phyloP scores from a whole-genome alignment of 2,888 invertebrate species.

The Athetis lepigone region DNA sequence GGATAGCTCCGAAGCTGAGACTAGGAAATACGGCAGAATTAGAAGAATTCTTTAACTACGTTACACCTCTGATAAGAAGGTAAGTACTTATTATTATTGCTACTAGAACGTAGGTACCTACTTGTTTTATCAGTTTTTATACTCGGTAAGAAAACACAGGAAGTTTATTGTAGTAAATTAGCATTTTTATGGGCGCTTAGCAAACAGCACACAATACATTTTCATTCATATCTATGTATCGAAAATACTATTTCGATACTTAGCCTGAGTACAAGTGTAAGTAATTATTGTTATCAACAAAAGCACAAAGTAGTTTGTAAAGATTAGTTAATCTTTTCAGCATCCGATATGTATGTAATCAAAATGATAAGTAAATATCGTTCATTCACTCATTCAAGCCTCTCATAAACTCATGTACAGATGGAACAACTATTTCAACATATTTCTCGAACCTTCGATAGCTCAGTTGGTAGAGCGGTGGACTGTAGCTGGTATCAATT shows the following conservation, averaged over 20 bases:
- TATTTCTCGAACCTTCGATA: conserved; percentile 81
- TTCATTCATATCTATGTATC: too few relatives aligned
- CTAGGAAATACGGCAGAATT: conserved; percentile 62
- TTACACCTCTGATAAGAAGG: conserved; percentile 59
- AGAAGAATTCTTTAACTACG: conserved; percentile 63
- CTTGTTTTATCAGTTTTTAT: too few relatives aligned
- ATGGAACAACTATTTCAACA: neutral
- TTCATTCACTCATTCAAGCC: neutral
- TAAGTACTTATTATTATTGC: conserved; percentile 49
- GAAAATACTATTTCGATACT: too few relatives aligned
- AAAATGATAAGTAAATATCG: neutral
- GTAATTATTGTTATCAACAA: too few relatives aligned
- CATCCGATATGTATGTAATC: neutral
- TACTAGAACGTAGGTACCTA: too few relatives aligned
- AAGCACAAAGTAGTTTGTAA: too few relatives aligned
- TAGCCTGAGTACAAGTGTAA: too few relatives aligned
- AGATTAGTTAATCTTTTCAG: neutral
- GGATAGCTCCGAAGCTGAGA: conserved; percentile 63
- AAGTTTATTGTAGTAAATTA: too few relatives aligned
- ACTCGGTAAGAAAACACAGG: too few relatives aligned
- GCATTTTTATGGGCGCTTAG: too few relatives aligned
- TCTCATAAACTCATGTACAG: too few relatives aligned
- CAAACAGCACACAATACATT: too few relatives aligned
- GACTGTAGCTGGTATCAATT: conserved; percentile 81
- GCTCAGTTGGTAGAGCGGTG: conserved; percentile 91